Conservation (phyloP, 2,797 vertebrate species). For the Falco cherrug region DNA sequence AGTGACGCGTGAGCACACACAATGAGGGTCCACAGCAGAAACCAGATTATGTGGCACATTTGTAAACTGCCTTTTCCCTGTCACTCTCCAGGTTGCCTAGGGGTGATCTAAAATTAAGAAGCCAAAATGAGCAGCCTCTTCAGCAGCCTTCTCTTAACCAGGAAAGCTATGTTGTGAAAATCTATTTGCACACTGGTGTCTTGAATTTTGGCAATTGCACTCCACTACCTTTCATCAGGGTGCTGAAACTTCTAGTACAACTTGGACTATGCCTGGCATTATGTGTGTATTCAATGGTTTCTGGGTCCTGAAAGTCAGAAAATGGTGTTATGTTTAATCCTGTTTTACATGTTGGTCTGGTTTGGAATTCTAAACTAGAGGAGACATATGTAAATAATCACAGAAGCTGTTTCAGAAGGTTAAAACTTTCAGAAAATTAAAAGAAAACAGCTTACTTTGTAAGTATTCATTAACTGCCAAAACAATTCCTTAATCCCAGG, state of each 20-base stretch:
- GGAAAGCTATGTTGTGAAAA: neutral
- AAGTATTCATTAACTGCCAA: neutral
- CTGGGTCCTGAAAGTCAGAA: neutral
- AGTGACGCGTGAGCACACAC: rapidly evolving
- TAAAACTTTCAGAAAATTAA: neutral
- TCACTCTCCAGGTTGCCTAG: neutral
- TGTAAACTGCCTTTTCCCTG: neutral
- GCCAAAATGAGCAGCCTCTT: neutral
- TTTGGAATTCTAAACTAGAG: neutral
- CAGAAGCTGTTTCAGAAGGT: neutral
- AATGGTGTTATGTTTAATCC: neutral
- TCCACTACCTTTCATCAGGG: neutral
- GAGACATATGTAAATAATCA: neutral
- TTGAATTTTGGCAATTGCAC: neutral
- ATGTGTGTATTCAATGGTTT: neutral
- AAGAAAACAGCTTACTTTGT: neutral
- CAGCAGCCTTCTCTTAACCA: neutral
- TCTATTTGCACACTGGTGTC: neutral
- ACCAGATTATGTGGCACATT: neutral
- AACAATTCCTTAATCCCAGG: neutral
- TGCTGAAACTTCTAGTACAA: neutral
- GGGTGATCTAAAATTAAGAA: neutral
- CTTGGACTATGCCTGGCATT: neutral
- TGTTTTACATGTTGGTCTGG: neutral
- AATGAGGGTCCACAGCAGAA: neutral